Conservation (phyloP, 1,140 invertebrate species). For the Trichonephila clavipes region DNA sequence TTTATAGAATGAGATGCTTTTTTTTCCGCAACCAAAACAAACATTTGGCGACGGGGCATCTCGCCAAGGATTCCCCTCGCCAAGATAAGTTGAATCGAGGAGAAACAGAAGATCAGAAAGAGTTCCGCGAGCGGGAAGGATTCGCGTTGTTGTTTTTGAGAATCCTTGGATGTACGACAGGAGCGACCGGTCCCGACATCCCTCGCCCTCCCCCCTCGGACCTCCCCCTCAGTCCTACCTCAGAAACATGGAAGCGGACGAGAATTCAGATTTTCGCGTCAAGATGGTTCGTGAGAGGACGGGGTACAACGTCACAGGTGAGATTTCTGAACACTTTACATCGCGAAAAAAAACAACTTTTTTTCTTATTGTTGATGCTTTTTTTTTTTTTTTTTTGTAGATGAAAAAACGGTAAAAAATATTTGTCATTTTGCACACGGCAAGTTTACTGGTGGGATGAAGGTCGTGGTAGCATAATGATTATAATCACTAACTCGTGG, state of each 20-base stretch:
- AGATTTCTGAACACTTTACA: not conserved
- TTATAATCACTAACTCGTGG: no score
- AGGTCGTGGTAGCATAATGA: no score
- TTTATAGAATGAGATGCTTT: not conserved
- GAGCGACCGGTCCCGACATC: slow-evolving; percentile 43
- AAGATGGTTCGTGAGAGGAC: slow-evolving; percentile 53
- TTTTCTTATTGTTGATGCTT: no score
- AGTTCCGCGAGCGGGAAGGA: not conserved
- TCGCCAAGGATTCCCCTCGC: not conserved
- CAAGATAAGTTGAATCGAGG: not conserved
- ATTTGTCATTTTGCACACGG: no score
- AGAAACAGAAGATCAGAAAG: not conserved
- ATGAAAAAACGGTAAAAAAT: no score
- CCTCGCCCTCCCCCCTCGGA: slow-evolving; percentile 21
- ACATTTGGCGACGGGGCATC: not conserved
- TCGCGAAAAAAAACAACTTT: no score
- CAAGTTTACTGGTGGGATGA: no score
- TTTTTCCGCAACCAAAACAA: no score
- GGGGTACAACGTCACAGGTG: slow-evolving; percentile 66
- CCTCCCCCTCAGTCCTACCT: not conserved
- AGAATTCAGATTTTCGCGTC: slow-evolving; percentile 25
- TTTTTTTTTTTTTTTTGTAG: no score
- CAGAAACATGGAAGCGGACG: slow-evolving; percentile 63
- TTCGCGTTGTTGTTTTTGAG: not conserved
- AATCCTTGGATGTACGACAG: slow-evolving; percentile 62